These are phyloP conservation scores for Brachypodius melanocephalos DNA, from an alignment of 2,113 vertebrate species.

Conservation along the genomic window DNA sequence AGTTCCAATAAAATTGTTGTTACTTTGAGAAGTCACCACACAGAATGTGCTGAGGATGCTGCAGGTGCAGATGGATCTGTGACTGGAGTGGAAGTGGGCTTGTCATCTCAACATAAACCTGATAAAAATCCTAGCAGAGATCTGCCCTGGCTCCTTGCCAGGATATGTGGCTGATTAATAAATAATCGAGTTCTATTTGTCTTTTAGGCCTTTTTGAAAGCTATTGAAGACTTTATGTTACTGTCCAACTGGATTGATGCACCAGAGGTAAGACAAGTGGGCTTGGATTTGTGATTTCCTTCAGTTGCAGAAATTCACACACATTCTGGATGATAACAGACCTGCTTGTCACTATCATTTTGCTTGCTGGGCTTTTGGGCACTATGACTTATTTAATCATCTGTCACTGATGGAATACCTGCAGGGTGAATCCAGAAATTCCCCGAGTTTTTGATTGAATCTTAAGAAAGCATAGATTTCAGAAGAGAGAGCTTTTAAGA, in stretches of 20 bases:
- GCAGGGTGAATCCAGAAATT: not conserved
- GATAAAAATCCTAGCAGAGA: not conserved
- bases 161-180: not conserved
- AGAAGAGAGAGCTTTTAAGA: not conserved
- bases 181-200: not conserved
- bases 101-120: not conserved
- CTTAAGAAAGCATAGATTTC: not conserved
- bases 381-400: not conserved
- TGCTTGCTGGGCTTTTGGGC: not conserved
- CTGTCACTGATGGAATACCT: not conserved
- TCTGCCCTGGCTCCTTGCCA: not conserved
- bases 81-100: not conserved
- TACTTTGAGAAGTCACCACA: not conserved
- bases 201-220: slow-evolving; percentile 84
- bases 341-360: not conserved
- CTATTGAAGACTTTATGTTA: slow-evolving; percentile 80
- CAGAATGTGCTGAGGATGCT: not conserved
- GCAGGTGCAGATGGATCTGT: not conserved
- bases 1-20: not conserved
- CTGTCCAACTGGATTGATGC: slow-evolving; percentile 70
- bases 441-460: not conserved
- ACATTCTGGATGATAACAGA: not conserved
- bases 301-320: not conserved
- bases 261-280: slow-evolving; percentile 71
- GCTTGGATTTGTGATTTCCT: not conserved